Base-by-base conservation (phyloP, 2,113 vertebrate species). In the Rissa tridactyla region DNA sequence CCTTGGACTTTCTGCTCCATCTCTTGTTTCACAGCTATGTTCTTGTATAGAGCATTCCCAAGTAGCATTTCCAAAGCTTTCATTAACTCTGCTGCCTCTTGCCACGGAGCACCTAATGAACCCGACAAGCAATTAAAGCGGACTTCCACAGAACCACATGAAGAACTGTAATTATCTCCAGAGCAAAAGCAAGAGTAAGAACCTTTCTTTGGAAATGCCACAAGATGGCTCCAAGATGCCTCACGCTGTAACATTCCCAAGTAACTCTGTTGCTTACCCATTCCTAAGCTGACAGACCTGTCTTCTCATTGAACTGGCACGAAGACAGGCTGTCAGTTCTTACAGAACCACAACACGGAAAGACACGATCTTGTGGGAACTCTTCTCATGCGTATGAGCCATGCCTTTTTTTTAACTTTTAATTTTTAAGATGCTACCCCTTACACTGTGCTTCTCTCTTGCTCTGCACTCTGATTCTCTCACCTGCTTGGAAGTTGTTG, bases 51-150 rank as follows among this genome's bases (percentile, higher is more conserved):
- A 77, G 65, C 0, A 1, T 49, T 93, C 66, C 73, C 75, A 26
- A 98, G 85, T 34, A 96, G 61, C 38, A 16, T 58, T 7, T 96
- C 93, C 69, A 98, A 71, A 47, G 85, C 40, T 84, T 96, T 90
- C 94, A 98, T 79, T 7, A 98, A 46, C 23, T 96, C 89, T 7
- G 42, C 5, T 54, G 92, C 96, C 76, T 98, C 97, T 30, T 86
- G 92, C 97, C 96, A 97, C 0, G 20, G 70, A 47, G 68, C 36
- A 65, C 55, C 96, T 96, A 52, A 49, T 15, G 51, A 86, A 68
- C 25, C 54, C 26, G 9, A 72, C 5, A n/a, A 3, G 1, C 7
- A 5, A 38, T 38, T 54, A 6, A 52, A 83, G 2, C 42, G 38
- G 40, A n/a, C 32, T 68, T 55, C 40, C 15, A 34, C 34, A 72